phyloP scores from a whole-genome alignment of 2,797 vertebrate species.

The Columba guinea region DNA sequence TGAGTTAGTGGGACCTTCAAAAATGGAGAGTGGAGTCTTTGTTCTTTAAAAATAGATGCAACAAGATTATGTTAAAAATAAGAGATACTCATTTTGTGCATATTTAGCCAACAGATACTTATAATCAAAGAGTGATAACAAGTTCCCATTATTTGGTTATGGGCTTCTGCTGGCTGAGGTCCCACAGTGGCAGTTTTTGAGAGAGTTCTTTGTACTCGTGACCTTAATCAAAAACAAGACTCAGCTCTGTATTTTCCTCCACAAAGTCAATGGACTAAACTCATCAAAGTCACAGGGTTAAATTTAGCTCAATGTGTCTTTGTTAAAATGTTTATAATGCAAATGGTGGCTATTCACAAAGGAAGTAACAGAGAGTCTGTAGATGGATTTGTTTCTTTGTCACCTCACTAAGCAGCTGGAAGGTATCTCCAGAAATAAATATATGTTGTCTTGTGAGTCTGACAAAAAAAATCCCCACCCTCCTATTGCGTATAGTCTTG shows the following conservation, averaged over 20 bases:
- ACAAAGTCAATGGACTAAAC: slow-evolving; percentile 14
- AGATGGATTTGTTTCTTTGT: slow-evolving; percentile 5
- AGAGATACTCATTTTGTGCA: not conserved
- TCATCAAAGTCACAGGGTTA: not conserved
- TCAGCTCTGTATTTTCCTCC: slow-evolving; percentile 38
- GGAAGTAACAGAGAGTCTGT: not conserved
- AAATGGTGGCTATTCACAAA: not conserved
- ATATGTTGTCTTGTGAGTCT: not conserved
- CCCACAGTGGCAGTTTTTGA: slow-evolving; percentile 31
- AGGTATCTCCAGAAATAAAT: not conserved
- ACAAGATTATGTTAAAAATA: slow-evolving; percentile 4
- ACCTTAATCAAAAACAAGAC: slow-evolving; percentile 42
- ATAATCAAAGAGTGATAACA: slow-evolving; percentile 42
- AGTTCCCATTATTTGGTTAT: slow-evolving; percentile 40
- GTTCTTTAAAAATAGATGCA: slow-evolving; percentile 29
- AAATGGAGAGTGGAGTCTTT: not conserved
- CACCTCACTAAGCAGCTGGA: slow-evolving; percentile 7
- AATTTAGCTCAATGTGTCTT: slow-evolving; percentile 55
- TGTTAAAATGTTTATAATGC: slow-evolving; percentile 10
- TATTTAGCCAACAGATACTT: slow-evolving; percentile 31
- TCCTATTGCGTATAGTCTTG: not conserved
- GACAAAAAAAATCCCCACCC: not conserved
- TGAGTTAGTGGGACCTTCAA: not conserved
- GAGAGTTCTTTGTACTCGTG: slow-evolving; percentile 11
- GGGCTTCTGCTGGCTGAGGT: slow-evolving; percentile 34